Evolutionary conservation across 2,113 vertebrate genomes (phyloP).

Genomic region (Ophthalmolycus amberensis): DNA sequence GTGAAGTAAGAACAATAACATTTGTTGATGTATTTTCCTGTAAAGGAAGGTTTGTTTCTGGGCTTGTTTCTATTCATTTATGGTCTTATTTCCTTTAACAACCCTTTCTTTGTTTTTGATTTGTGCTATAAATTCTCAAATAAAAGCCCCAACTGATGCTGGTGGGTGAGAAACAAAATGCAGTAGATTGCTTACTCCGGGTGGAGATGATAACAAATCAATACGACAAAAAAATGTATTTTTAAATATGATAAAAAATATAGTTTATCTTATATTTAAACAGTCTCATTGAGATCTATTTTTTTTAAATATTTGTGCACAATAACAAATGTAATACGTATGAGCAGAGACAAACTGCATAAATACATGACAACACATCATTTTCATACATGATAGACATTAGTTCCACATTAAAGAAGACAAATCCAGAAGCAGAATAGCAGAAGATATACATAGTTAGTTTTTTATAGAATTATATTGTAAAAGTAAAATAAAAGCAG

Average conservation of each 20-base stretch:
- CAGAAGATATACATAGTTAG: not conserved
- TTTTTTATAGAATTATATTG: not conserved
- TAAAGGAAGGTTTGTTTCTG: slow-evolving; percentile 40
- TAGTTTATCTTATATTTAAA: not conserved
- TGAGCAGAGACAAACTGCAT: not conserved
- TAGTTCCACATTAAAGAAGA: not conserved
- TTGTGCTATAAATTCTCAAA: slow-evolving; percentile 57
- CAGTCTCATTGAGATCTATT: not conserved
- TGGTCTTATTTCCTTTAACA: slow-evolving; percentile 28
- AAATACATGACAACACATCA: not conserved
- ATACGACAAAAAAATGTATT: not conserved
- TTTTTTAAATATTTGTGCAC: not conserved
- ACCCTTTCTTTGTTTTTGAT: slow-evolving; percentile 6
- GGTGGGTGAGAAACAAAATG: not conserved
- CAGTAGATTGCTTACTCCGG: not conserved
- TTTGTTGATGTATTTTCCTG: not conserved
- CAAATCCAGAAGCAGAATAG: not conserved
- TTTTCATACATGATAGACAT: not conserved
- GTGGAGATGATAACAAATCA: not conserved
- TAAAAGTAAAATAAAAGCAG: not conserved
- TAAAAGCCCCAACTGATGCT: slow-evolving; percentile 7
- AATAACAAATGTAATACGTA: not conserved
- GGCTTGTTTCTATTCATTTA: slow-evolving; percentile 5
- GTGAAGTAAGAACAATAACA: not conserved
- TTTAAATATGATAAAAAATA: not conserved